phyloP scores from a whole-genome alignment of 2,113 vertebrate genomes.

The Anguilla japonica region DNA sequence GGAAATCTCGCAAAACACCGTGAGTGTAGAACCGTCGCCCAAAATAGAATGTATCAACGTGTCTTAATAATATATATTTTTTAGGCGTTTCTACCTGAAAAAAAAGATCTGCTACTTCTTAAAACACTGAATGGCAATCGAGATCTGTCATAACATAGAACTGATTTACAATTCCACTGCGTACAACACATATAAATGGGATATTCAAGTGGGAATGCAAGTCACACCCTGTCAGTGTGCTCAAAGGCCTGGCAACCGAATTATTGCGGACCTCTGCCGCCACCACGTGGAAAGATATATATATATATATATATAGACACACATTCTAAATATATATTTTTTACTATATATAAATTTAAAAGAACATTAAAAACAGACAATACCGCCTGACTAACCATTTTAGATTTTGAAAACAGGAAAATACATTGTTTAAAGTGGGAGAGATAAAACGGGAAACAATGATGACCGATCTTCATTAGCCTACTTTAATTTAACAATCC shows the following conservation, averaged over 20 bases:
- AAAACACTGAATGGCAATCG: not conserved
- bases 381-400: no score
- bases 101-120: not conserved
- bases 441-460: not conserved
- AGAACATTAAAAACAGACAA: no score
- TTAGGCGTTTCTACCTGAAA: no score
- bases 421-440: no score
- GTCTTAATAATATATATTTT: not conserved
- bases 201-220: not conserved
- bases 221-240: not conserved
- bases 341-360: no score
- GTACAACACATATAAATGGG: no score
- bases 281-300: slow-evolving; percentile 48
- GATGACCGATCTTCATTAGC: no score
- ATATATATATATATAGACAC: no score
- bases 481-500: no score
- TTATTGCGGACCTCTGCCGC: slow-evolving; percentile 43
- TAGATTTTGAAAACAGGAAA: no score
- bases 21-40: not conserved
- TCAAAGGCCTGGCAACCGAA: not conserved
- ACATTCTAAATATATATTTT: no score
- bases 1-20: not conserved
- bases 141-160: not conserved
- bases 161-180: no score
- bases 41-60: not conserved